Conservation (phyloP, 23 tunicate genomes). For the Halocynthia aurantium region DNA sequence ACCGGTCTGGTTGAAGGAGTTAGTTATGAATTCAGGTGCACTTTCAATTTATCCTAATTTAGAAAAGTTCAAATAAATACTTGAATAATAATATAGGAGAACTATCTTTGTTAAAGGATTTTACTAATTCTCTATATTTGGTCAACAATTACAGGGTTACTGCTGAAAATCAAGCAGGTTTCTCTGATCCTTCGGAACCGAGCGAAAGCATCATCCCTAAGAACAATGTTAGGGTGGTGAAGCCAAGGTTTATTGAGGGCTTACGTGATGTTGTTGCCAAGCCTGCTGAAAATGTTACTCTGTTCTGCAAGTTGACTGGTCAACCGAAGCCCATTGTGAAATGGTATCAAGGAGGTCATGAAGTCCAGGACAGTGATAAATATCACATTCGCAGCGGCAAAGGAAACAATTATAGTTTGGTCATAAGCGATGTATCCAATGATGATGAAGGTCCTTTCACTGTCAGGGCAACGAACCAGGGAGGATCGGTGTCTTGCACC, state of each 20-base stretch:
- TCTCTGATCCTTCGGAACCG: conserved; percentile 78
- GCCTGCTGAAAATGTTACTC: conserved; percentile 66
- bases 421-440: conserved; percentile 24
- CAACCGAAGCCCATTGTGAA: conserved; percentile 93
- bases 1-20: conserved; percentile 66
- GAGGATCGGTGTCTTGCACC: conserved; percentile 60
- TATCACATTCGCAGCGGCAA: conserved; percentile 81
- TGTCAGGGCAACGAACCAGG: conserved; percentile 80
- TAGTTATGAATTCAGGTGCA: conserved; percentile 63
- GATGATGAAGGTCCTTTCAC: conserved; percentile 87
- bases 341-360: conserved; percentile 85
- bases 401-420: conserved; percentile 85
- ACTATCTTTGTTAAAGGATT: too few species aligned
- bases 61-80: neutral
- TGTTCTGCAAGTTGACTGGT: conserved; percentile 76
- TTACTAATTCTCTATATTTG: neutral
- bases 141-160: conserved; percentile 24
- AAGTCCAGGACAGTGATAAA: conserved; percentile 56
- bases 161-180: conserved; percentile 72
- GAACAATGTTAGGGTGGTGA: conserved; percentile 57
- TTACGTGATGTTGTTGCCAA: conserved; percentile 80
- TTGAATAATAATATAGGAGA: too few species aligned
- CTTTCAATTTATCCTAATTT: neutral
- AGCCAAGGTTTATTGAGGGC: conserved; percentile 80
- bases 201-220: conserved; percentile 61